phyloP scores from a whole-genome alignment of 1,140 invertebrate genomes.

The Meteorus sp. region DNA sequence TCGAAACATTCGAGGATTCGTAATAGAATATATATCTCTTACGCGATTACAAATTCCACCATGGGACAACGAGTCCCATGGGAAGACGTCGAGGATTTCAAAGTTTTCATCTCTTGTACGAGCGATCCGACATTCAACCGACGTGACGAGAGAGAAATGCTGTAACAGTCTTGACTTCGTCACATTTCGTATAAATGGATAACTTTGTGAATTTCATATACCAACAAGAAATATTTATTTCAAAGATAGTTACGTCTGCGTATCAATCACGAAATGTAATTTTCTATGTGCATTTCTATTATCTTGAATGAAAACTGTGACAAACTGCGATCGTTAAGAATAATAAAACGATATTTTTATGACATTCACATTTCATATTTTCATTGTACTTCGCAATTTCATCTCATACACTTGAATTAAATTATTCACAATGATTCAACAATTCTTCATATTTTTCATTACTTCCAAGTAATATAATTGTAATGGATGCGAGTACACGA shows the following conservation, averaged over 20 bases:
- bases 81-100: conserved; percentile 35
- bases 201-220: too few species aligned
- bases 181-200: background rate
- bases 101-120: conserved; percentile 40
- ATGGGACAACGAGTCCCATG: conserved; percentile 14
- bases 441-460: conserved; percentile 8
- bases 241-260: too few species aligned
- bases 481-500: conserved; percentile 9
- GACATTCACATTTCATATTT: too few species aligned
- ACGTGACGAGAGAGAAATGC: background rate
- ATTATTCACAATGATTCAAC: background rate
- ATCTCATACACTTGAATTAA: background rate
- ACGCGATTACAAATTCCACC: conserved; percentile 33
- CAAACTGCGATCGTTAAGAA: too few species aligned
- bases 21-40: conserved; percentile 34
- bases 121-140: conserved; percentile 24
- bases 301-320: too few species aligned
- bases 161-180: conserved; percentile 6
- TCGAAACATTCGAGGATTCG: conserved; percentile 16
- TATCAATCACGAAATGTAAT: too few species aligned
- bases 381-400: too few species aligned
- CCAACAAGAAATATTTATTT: too few species aligned
- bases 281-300: too few species aligned
- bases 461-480: conserved; percentile 13
- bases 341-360: too few species aligned